Evolutionary conservation across 2,797 vertebrate species (phyloP).

Genomic region (Esox masquinongy): DNA sequence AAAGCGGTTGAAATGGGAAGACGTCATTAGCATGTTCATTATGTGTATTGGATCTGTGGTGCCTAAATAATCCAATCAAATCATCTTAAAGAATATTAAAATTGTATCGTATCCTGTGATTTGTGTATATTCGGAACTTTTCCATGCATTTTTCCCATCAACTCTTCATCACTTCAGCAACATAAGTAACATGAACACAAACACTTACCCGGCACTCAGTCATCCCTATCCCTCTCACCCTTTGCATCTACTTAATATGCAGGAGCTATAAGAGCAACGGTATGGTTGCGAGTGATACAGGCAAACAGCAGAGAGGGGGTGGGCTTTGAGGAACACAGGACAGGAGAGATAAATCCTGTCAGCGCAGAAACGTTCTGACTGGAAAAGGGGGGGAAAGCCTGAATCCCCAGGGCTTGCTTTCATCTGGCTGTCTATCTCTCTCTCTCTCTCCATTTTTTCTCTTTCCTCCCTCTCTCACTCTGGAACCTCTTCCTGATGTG

Average conservation of each 20-base stretch:
- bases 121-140: neutral
- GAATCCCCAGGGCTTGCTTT: neutral
- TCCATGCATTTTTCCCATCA: neutral
- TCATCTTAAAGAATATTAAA: too few species aligned
- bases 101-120: neutral
- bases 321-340: too few species aligned
- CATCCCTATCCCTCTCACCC: neutral
- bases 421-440: neutral
- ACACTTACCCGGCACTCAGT: neutral
- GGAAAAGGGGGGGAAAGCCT: neutral
- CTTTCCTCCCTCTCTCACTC: neutral
- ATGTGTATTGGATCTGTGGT: too few species aligned
- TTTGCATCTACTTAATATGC: neutral
- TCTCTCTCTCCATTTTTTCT: neutral
- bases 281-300: too few species aligned
- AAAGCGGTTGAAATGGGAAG: too few species aligned
- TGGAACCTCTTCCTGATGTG: conserved; percentile 5
- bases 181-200: neutral
- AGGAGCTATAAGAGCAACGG: too few species aligned
- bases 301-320: too few species aligned
- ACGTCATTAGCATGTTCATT: too few species aligned
- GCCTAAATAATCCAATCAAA: too few species aligned
- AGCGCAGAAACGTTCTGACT: neutral
- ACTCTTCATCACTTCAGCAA: neutral
- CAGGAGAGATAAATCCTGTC: too few species aligned